Evolutionary conservation across 2,113 vertebrate genomes (phyloP).

Genomic region (Perca schrenkii): DNA sequence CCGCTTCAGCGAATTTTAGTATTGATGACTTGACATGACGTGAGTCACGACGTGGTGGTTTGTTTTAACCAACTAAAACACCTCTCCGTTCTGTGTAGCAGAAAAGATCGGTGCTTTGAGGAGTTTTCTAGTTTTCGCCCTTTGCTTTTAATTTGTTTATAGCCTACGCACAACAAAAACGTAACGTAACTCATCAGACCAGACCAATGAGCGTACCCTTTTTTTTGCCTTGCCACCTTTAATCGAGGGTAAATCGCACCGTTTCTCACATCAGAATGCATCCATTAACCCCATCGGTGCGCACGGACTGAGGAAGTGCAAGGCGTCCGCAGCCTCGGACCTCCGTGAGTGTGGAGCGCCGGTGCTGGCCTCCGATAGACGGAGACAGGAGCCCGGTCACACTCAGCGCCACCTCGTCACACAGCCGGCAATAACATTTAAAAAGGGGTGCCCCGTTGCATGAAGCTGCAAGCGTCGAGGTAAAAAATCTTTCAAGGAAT

Average conservation of each 20-base stretch:
- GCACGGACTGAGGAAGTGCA: not conserved
- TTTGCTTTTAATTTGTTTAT: constrained; percentile 33
- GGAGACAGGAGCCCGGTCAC: constrained; percentile 10
- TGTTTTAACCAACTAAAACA: not conserved
- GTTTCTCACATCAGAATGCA: not conserved
- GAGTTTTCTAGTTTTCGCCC: not conserved
- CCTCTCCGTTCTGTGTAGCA: not conserved
- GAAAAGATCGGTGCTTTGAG: not conserved
- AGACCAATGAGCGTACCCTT: too few relatives aligned
- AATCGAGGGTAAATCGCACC: not conserved
- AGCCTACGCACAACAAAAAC: not conserved
- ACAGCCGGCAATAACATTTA: not conserved
- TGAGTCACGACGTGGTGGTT: not conserved
- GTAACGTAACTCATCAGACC: not conserved
- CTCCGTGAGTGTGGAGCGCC: not conserved
- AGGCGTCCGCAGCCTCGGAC: constrained; percentile 1
- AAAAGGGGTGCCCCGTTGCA: too few relatives aligned
- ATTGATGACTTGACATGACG: not conserved
- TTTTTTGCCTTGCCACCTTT: not conserved
- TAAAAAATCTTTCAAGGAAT: not conserved
- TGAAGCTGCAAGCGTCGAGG: not conserved
- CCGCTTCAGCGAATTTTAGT: not conserved
- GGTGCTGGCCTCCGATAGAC: constrained; percentile 3
- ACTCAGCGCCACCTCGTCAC: not conserved
- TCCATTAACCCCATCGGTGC: not conserved